phyloP scores from a whole-genome alignment of 2,888 invertebrate species.

The Cynaeus angustus region DNA sequence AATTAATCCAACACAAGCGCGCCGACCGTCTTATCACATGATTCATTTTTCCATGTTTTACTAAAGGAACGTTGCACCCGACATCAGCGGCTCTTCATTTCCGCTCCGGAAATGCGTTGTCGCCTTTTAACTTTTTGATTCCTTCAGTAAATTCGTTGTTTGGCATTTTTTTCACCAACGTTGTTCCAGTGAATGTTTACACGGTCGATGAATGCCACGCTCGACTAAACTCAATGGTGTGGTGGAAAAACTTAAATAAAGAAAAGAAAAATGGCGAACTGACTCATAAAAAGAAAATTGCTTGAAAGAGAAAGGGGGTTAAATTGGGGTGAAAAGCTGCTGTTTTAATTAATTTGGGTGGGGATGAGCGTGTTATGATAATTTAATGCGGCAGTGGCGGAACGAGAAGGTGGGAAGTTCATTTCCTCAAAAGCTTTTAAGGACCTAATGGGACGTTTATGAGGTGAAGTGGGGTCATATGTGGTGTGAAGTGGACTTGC shows the following conservation, averaged over 20 bases:
- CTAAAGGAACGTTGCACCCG: constrained; percentile 22
- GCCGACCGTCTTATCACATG: constrained; percentile 1
- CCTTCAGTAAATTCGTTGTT: background rate
- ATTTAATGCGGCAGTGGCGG: too few relatives aligned
- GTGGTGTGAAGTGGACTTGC: background rate
- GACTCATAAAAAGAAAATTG: constrained; percentile 16
- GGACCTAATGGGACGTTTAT: too few relatives aligned
- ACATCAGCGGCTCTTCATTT: constrained; percentile 15
- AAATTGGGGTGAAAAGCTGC: background rate
- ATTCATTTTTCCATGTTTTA: constrained; percentile 16
- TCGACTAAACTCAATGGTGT: constrained; percentile 2
- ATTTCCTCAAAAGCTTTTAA: constrained; percentile 10
- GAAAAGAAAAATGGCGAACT: background rate
- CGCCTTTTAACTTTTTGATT: constrained; percentile 29
- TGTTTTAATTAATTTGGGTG: constrained; percentile 19
- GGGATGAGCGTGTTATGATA: background rate
- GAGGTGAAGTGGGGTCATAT: too few relatives aligned
- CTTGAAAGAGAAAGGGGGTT: too few relatives aligned
- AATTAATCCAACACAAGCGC: background rate
- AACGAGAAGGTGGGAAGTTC: constrained; percentile 3
- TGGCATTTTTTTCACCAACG: background rate
- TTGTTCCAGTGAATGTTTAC: constrained; percentile 26
- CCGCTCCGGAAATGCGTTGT: constrained; percentile 28
- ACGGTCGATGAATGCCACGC: constrained; percentile 18
- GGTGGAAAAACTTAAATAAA: constrained; percentile 20